Conservation (phyloP, 2,888 invertebrate species). For the Aproaerema taeniolella region DNA sequence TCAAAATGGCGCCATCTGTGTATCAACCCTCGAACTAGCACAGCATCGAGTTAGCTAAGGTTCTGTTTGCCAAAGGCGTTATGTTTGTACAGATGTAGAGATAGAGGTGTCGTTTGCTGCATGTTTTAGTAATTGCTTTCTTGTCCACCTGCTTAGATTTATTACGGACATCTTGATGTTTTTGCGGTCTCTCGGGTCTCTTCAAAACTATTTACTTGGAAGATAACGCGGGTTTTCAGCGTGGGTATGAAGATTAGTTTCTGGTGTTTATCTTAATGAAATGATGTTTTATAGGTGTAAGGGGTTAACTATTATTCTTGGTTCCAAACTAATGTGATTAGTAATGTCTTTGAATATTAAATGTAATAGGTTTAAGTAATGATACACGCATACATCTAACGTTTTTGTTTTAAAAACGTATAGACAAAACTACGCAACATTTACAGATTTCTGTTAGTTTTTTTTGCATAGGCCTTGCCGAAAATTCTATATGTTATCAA, state of each 20-base stretch:
- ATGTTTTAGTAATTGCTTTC: slow-evolving; percentile 14
- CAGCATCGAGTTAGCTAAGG: slow-evolving; percentile 2
- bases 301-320: no score
- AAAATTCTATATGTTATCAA: no score
- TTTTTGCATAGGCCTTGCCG: no score
- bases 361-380: no score
- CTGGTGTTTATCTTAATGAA: no score
- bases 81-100: slow-evolving; percentile 27
- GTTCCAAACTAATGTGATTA: no score
- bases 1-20: slow-evolving; percentile 27
- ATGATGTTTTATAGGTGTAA: no score
- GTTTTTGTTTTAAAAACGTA: no score
- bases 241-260: background rate
- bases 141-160: slow-evolving; percentile 10
- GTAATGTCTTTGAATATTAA: no score
- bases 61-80: slow-evolving; percentile 20
- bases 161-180: slow-evolving; percentile 6
- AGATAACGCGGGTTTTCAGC: slow-evolving; percentile 5
- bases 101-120: slow-evolving; percentile 49
- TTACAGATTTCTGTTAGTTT: no score
- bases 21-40: slow-evolving; percentile 14
- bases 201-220: slow-evolving; percentile 6
- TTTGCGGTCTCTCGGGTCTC: slow-evolving; percentile 5
- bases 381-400: no score
- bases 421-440: no score